These are phyloP conservation scores for Etia nguti DNA, from an alignment of 2,113 vertebrate genomes.

Conservation along the genomic window DNA sequence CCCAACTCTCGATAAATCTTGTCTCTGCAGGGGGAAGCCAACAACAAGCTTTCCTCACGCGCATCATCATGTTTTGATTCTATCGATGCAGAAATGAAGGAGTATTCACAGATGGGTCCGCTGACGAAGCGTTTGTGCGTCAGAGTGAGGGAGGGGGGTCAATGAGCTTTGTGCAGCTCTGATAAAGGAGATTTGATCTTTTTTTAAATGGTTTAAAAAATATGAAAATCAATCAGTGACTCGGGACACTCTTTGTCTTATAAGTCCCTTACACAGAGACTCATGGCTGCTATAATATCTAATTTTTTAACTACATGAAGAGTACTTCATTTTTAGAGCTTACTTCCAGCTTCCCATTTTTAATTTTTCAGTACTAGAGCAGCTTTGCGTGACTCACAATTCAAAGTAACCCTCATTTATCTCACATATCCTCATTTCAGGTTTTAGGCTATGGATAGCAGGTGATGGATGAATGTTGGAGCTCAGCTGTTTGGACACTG, in stretches of 20 bases:
- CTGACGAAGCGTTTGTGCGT: background rate
- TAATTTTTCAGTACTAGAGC: background rate
- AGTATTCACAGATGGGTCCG: background rate
- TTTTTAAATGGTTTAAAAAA: background rate
- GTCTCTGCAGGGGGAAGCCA: background rate
- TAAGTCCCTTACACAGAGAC: background rate
- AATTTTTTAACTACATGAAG: background rate
- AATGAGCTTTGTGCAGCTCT: background rate
- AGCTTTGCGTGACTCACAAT: background rate
- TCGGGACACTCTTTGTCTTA: no score
- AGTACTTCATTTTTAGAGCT: background rate
- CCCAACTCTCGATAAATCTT: fast-evolving
- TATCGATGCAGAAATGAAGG: background rate
- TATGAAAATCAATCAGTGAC: background rate
- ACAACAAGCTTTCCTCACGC: background rate
- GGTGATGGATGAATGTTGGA: background rate
- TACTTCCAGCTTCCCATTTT: background rate
- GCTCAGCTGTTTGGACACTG: background rate
- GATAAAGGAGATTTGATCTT: background rate
- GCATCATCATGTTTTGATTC: background rate
- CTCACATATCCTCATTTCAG: no score
- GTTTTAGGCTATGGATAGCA: no score
- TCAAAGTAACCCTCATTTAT: background rate
- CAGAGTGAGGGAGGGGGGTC: background rate
- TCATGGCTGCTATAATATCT: background rate